Percentiles rank a stretch among this genome's conserved stretches.
phyloP scores from a whole-genome alignment of 2,113 vertebrate genomes.

The Varanus komodoensis region DNA sequence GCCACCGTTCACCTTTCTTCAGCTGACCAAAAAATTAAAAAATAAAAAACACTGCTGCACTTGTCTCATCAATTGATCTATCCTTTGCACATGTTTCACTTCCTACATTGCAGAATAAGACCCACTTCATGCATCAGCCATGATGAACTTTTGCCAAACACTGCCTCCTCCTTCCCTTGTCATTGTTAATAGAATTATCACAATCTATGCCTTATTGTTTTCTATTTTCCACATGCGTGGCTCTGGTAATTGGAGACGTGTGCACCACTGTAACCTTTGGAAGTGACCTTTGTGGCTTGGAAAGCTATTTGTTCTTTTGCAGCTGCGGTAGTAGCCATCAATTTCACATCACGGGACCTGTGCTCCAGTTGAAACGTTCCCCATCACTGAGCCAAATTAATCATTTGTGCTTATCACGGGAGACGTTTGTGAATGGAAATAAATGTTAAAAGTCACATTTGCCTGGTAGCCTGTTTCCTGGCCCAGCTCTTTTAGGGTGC shows the following conservation, averaged over 20 bases:
- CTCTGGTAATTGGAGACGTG: constrained; percentile 54
- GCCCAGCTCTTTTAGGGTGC: not conserved
- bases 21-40: not conserved
- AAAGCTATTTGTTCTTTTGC: not conserved
- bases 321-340: not conserved
- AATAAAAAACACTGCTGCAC: not conserved
- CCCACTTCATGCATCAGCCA: not conserved
- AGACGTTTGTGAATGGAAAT: not conserved
- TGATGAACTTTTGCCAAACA: not conserved
- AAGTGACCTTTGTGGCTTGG: constrained; percentile 47
- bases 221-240: constrained; percentile 55
- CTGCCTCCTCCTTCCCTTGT: constrained; percentile 2
- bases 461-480: not conserved
- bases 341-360: constrained; percentile 2
- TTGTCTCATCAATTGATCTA: too few species aligned
- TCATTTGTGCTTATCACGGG: constrained; percentile 4
- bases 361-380: not conserved
- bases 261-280: constrained; percentile 24
- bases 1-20: not conserved
- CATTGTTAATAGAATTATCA: constrained; percentile 37
- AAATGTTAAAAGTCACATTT: not conserved
- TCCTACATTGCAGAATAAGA: too few species aligned
- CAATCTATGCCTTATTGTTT: constrained; percentile 33
- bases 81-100: not conserved
- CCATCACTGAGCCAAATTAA: constrained; percentile 15